Base-by-base conservation (phyloP, 2,113 vertebrate species). In the Chlamydotis undulata region DNA sequence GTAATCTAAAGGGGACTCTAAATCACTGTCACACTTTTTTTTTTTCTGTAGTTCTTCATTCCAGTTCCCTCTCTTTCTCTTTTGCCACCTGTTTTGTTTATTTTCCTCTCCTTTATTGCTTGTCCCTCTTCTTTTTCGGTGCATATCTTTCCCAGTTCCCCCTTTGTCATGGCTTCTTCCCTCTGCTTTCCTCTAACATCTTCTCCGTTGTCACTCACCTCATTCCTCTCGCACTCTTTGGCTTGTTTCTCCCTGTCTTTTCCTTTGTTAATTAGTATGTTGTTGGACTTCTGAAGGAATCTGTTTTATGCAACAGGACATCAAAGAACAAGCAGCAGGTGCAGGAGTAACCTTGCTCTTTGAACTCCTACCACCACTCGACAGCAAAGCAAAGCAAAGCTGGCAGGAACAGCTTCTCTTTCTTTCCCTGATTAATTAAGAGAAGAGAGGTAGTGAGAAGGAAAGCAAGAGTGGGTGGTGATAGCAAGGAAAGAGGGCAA, bases 261-360 rank as follows among this genome's bases (percentile, higher is more conserved):
- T 77, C 47, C 75, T 80, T 91, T 63, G 35, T 82, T 94, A 90
- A 93, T 92, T 86, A 92, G 49, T 61, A n/a, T 0, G 1, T 59
- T 71, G 26, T 41, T 86, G 67, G 71, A 60, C 71, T 93, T 88
- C 53, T 77, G 55, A 86, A 89, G 50, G 71, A 85, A 97, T 82
- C 61, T 15, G 18, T 81, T 88, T 64, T 53, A 61, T 0, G 0
- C 83, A 94, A 90, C 68, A 83, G 28, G 47, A 25, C 86, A 70
- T 81, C 60, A 92, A 94, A 92, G 83, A 88, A 33, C 41, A 82
- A 93, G 85, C 88, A 96, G 86, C 86, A 83, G 89, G 71, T 92
- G 79, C 79, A n/a, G 76, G 21, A 29, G 1, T 83, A 93, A 83
- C 75, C 79, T 93, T 83, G 41, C 74, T 76, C 79, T 96, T 93